phyloP scores from a whole-genome alignment of 2,797 vertebrate species.

The Sternotherus odoratus region DNA sequence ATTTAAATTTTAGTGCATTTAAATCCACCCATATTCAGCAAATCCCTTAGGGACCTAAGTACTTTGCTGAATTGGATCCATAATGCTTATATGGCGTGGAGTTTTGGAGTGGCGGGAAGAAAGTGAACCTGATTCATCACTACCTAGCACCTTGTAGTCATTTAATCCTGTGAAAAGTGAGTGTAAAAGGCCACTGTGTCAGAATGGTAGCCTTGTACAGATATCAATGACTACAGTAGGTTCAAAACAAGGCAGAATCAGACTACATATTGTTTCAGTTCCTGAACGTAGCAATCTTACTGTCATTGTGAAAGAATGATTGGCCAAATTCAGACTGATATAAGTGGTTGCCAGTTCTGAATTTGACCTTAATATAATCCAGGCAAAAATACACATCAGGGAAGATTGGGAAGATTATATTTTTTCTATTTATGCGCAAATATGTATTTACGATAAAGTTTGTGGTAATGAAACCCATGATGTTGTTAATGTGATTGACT shows the following conservation, averaged over 20 bases:
- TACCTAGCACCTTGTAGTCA: neutral
- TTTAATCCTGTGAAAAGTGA: neutral
- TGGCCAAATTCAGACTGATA: neutral
- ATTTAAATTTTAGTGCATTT: neutral
- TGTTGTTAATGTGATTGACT: neutral
- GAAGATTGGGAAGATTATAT: neutral
- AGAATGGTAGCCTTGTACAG: fast-evolving
- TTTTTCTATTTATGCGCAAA: fast-evolving
- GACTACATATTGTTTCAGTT: fast-evolving
- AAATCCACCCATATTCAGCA: neutral
- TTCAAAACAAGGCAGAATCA: neutral
- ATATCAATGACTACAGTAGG: neutral
- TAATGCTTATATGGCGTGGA: neutral
- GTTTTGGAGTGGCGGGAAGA: neutral
- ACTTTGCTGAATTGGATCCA: neutral
- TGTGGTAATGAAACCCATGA: neutral
- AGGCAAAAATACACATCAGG: neutral
- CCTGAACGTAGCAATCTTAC: neutral
- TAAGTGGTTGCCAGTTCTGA: neutral
- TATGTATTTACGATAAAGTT: neutral
- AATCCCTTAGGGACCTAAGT: neutral
- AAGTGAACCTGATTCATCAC: neutral
- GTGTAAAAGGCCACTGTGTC: neutral
- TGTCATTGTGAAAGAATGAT: neutral
- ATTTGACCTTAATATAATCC: neutral